phyloP scores from a whole-genome alignment of 1,140 invertebrate genomes.

The Cylas formicarius region DNA sequence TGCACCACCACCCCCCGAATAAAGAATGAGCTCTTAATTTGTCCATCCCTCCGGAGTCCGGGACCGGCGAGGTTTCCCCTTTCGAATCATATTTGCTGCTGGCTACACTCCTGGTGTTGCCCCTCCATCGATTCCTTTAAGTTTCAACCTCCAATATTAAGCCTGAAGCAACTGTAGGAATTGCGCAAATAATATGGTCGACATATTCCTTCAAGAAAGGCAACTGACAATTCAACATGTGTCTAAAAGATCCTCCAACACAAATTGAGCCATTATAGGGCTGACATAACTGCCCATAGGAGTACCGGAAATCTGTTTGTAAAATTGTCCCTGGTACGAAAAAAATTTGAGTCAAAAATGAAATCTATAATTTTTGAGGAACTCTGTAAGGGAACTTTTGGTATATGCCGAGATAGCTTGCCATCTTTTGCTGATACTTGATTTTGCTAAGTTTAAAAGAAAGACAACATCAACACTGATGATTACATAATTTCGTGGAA shows the following conservation, averaged over 20 bases:
- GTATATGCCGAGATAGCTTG: too few species aligned
- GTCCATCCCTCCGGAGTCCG: too few species aligned
- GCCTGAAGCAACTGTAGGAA: too few species aligned
- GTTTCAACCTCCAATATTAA: too few species aligned
- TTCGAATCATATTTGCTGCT: too few species aligned
- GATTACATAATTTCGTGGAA: neutral
- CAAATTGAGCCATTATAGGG: constrained; percentile 4
- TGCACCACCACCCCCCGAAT: too few species aligned
- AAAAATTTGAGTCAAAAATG: neutral
- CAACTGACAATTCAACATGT: neutral
- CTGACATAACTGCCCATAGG: constrained; percentile 5
- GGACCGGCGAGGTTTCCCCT: too few species aligned
- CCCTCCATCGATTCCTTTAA: constrained; percentile 73
- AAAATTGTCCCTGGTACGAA: constrained; percentile 1
- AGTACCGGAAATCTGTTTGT: constrained; percentile 4
- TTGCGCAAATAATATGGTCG: too few species aligned
- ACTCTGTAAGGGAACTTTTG: neutral
- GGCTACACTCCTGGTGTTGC: constrained; percentile 47
- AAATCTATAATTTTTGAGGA: neutral
- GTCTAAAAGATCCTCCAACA: constrained; percentile 3
- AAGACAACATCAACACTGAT: constrained; percentile 1
- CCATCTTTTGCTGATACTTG: too few species aligned
- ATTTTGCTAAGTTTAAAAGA: neutral
- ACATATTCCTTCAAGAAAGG: constrained; percentile 2
- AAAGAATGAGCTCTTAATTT: too few species aligned